These are phyloP conservation scores for Lochmaea capreae DNA, from an alignment of 2,888 invertebrate genomes.

Conservation along the genomic window DNA sequence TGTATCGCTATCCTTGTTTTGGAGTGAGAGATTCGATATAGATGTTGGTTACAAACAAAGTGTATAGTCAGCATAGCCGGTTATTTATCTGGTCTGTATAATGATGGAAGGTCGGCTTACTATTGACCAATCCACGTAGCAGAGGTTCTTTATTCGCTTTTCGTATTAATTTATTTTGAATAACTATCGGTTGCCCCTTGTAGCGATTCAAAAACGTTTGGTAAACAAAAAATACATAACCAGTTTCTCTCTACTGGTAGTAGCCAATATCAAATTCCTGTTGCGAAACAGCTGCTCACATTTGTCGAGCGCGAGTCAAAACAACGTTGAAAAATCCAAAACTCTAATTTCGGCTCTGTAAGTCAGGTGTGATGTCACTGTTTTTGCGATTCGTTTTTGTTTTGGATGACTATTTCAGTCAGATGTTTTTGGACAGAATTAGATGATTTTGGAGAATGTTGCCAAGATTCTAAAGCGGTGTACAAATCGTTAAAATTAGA, in stretches of 20 bases:
- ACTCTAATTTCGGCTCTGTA: slow-evolving; percentile 39
- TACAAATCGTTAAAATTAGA: slow-evolving; percentile 45
- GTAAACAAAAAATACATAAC: background rate
- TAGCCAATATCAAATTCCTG: slow-evolving; percentile 7
- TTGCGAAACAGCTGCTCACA: slow-evolving; percentile 10
- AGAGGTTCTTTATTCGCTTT: too few relatives aligned
- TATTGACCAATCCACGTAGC: too few relatives aligned
- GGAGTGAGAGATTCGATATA: too few relatives aligned
- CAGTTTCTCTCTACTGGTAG: background rate
- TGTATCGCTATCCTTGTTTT: too few relatives aligned
- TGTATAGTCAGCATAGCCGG: too few relatives aligned
- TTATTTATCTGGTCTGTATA: too few relatives aligned
- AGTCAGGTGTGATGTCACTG: slow-evolving; percentile 42
- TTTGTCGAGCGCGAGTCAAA: slow-evolving; percentile 2
- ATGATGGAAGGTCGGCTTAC: too few relatives aligned
- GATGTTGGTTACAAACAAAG: too few relatives aligned
- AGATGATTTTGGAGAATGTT: slow-evolving; percentile 39
- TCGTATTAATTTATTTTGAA: too few relatives aligned
- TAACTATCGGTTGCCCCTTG: background rate
- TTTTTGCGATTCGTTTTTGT: slow-evolving; percentile 39
- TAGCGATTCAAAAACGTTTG: background rate
- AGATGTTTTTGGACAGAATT: slow-evolving; percentile 40
- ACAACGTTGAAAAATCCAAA: slow-evolving; percentile 1
- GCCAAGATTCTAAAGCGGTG: slow-evolving; percentile 44
- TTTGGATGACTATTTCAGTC: slow-evolving; percentile 42